Evolutionary conservation across 2,113 vertebrate genomes (phyloP).

Genomic region (Aix galericulata): DNA sequence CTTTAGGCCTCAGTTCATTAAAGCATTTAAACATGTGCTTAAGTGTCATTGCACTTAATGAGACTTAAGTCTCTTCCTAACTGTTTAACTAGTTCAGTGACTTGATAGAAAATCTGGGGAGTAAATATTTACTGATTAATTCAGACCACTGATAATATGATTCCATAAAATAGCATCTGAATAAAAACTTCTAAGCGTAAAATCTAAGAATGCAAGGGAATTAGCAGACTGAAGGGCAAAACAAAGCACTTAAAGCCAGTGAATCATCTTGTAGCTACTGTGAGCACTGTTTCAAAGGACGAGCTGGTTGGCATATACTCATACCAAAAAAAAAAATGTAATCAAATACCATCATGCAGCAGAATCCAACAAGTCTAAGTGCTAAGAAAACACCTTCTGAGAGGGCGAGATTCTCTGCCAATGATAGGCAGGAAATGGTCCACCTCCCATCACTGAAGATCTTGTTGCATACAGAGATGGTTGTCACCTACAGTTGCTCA

Average conservation of each 20-base stretch:
- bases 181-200: background rate
- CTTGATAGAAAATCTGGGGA: background rate
- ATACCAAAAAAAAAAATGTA: background rate
- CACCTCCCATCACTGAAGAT: background rate
- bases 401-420: background rate
- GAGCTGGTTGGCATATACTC: background rate
- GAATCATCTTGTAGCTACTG: background rate
- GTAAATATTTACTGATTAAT: background rate
- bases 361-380: background rate
- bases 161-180: background rate
- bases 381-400: background rate
- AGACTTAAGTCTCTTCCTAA: background rate
- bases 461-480: background rate
- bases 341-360: background rate
- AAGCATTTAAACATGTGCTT: background rate
- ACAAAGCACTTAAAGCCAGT: background rate
- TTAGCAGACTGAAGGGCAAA: conserved; percentile 27
- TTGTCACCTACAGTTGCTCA: background rate
- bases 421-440: background rate
- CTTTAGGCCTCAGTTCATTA: background rate
- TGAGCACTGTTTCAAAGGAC: background rate
- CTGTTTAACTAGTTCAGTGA: background rate
- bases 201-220: background rate
- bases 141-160: background rate
- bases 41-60: background rate